These are phyloP conservation scores for Baryphthengus martii DNA, from an alignment of 2,113 vertebrate species.

Conservation along the genomic window DNA sequence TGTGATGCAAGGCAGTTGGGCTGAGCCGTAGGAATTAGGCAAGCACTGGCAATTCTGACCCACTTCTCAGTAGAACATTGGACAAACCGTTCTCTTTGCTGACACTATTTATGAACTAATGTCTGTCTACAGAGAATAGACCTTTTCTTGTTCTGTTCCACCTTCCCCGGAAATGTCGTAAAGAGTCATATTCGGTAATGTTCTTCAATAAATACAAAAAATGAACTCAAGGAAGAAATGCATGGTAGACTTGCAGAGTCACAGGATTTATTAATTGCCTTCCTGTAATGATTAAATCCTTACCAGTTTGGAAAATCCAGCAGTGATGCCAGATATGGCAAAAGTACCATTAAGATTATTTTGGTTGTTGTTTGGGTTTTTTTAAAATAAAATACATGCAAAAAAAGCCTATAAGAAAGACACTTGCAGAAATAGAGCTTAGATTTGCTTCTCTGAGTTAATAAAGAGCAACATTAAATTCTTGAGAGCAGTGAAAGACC, in stretches of 20 bases:
- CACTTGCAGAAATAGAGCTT: background rate
- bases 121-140: background rate
- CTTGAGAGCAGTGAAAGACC: background rate
- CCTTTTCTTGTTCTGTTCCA: background rate
- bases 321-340: background rate
- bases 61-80: background rate
- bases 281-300: background rate
- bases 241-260: background rate
- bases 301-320: background rate
- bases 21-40: background rate
- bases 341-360: background rate
- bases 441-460: background rate
- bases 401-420: background rate
- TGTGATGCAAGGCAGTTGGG: background rate
- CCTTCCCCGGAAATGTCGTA: background rate
- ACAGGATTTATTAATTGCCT: background rate
- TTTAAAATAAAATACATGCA: fast-evolving
- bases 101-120: background rate
- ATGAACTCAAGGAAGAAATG: background rate
- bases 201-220: background rate
- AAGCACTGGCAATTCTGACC: background rate
- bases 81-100: background rate
- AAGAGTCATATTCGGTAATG: background rate
- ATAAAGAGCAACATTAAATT: background rate
- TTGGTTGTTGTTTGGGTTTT: no score